Base-by-base conservation (phyloP, 2,888 invertebrate genomes). In the Drosophila subsilvestris region DNA sequence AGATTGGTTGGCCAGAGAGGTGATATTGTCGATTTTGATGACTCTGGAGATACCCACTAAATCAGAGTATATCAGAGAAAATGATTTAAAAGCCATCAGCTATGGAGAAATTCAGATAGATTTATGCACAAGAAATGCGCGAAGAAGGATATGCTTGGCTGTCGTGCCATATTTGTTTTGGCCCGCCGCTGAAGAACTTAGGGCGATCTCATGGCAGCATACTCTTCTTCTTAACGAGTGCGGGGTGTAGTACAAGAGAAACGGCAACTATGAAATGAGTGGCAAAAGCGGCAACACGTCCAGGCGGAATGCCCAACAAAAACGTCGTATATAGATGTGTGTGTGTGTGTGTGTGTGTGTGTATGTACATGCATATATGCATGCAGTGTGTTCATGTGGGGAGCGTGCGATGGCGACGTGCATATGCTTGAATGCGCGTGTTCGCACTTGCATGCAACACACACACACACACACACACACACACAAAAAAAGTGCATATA, bases 351-450 rank as follows among this genome's bases (percentile, higher is more conserved):
- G 45, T 37, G 47, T 18, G 43, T 44, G 42, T 37, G 4, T 17
- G 37, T 56, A 20, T 60, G 42, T 42, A 51, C 50, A 47, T 50
- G 37, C 44, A 48, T 56, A 53, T 49, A 43, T 53, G n/a, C n/a
- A n/a, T n/a, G n/a, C n/a, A n/a, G 62, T 37, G 44, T 53, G 47
- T 48, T 49, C 42, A n/a, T 29, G 61, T 66, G 58, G 55, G 74
- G 63, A 74, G 57, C 65, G 81, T 58, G 56, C 58, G 51, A 44
- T 65, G 68, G 68, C 74, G 63, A 63, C 87, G 74, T 81, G 79
- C 88, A 88, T 88, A 83, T 85, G 89, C 82, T 89, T 85, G 78
- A 86, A 86, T 87, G 89, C 86, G 86, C 82, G 88, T 89, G 78
- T 89, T 89, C 89, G 82, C 85, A 88, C 85, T 88, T 85, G 83